Evolutionary conservation across 1,140 invertebrate genomes (phyloP), one percentile per base, ranked within the genome.

Genomic region (Cephus cinctus): DNA sequence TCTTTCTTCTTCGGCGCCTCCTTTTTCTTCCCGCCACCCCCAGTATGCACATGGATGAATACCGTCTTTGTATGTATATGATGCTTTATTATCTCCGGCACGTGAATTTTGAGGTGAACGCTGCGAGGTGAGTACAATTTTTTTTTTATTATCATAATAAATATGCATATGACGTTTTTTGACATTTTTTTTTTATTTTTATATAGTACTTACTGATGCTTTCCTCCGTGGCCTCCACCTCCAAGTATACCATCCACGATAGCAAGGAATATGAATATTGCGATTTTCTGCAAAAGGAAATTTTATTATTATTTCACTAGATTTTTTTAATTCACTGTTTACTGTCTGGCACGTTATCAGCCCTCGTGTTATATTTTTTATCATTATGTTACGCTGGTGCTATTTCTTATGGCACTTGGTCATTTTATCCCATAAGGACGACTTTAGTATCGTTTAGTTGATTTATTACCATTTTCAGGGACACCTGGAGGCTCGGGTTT

Each of bases 31-130:
- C 42, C 27, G 4, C 42, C 42, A 16, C 45, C 45, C 2, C 35
- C 34, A 9, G 16, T 23, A 44, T 80, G 75, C 27, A 80, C 70
- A 41, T 81, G 79, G 22, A 81, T 74, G 21, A 76, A 79, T 18
- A 82, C 74, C 21, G 78, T 78, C 52, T 80, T 79, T 2, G 79
- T 82, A 46, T 83, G 81, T 44, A 77, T 68, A 31, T 80, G 76
- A 47, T 81, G 80, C 27, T 81, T 80, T 42, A 81, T 74, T 40
- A 81, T 76, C 57, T 83, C 76, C 5, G 81, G 81, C 0, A 83
- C 72, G 54, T 80, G 72, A 14, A 83, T 65, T 58, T 75, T 80
- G 35, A 83, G 67, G 43, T 81, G 76, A 18, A 80, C 70, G 49
- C 81, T 83, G 71, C 42, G 74, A 67, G 63, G 61, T 47, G 52